Conservation (phyloP, 2,797 vertebrate genomes). For the Aldrovandia affinis region DNA sequence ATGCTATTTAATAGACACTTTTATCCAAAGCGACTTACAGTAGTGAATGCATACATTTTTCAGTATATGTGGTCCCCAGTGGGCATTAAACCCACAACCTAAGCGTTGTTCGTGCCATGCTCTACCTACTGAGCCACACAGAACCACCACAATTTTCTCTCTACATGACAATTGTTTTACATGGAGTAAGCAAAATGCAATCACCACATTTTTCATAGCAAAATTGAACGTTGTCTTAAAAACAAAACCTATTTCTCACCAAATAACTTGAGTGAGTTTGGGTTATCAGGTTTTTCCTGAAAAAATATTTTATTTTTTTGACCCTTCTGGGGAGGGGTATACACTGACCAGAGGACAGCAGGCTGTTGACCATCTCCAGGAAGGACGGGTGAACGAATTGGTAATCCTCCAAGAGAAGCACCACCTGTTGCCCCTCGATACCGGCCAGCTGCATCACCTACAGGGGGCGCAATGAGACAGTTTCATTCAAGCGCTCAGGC, state of each 20-base stretch:
- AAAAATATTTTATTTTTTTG: background rate
- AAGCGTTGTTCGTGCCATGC: no score
- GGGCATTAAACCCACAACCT: no score
- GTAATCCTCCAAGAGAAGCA: constrained; percentile 91
- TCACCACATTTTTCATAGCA: background rate
- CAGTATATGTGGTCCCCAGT: no score
- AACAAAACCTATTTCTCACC: background rate
- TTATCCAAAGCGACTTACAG: no score
- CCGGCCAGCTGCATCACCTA: constrained; percentile 92
- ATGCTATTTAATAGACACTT: no score
- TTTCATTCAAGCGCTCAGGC: constrained; percentile 8
- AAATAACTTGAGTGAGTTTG: no score
- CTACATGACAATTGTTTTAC: background rate
- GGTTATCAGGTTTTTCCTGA: no score
- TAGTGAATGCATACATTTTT: no score
- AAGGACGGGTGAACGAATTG: constrained; percentile 90
- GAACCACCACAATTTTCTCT: background rate
- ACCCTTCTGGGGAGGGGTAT: background rate
- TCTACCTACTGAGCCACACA: no score
- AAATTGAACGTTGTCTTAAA: background rate
- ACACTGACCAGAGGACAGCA: constrained; percentile 88
- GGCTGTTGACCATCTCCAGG: constrained; percentile 96
- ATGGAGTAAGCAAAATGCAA: background rate
- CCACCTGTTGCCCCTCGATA: constrained; percentile 89
- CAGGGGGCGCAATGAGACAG: constrained; percentile 33